Conservation (phyloP, 1,140 invertebrate genomes). For the Drosophila ambigua region DNA sequence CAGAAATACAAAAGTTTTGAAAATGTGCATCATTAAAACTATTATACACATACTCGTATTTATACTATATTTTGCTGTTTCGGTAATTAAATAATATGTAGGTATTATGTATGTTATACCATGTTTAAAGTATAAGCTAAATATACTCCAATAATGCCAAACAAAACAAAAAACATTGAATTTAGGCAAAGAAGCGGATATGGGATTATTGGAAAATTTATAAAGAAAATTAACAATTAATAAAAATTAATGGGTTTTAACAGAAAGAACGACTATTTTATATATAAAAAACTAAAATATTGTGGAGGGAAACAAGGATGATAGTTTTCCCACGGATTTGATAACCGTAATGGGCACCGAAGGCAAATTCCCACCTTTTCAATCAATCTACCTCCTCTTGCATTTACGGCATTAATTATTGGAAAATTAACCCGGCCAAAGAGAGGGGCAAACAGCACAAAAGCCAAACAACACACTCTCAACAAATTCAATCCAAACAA, state of each 20-base stretch:
- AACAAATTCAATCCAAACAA: too few species aligned
- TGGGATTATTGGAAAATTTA: slow-evolving; percentile 44
- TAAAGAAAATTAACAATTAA: slow-evolving; percentile 54
- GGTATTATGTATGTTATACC: slow-evolving; percentile 60
- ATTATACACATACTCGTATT: slow-evolving; percentile 6
- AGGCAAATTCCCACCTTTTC: slow-evolving; percentile 65
- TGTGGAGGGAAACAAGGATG: slow-evolving; percentile 73
- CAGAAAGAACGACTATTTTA: slow-evolving; percentile 15
- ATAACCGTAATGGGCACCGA: slow-evolving; percentile 68
- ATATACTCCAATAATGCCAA: slow-evolving; percentile 67
- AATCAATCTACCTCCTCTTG: slow-evolving; percentile 61
- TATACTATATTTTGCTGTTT: slow-evolving; percentile 28
- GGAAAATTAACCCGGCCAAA: slow-evolving; percentile 70
- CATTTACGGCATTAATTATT: slow-evolving; percentile 64
- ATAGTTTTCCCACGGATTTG: slow-evolving; percentile 71
- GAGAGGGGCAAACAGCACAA: slow-evolving; percentile 54
- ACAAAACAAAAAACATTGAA: slow-evolving; percentile 39
- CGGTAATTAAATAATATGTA: slow-evolving; percentile 40
- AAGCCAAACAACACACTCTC: too few species aligned
- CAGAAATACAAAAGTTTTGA: not conserved
- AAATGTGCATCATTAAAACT: slow-evolving; percentile 18
- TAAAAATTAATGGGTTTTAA: slow-evolving; percentile 81
- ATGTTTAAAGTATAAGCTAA: slow-evolving; percentile 40
- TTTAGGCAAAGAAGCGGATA: slow-evolving; percentile 45
- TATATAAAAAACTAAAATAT: slow-evolving; percentile 31